Evolutionary conservation across 2,888 invertebrate species (phyloP), one percentile per base, ranked within the genome.

Genomic region (Campopleginae sp.): DNA sequence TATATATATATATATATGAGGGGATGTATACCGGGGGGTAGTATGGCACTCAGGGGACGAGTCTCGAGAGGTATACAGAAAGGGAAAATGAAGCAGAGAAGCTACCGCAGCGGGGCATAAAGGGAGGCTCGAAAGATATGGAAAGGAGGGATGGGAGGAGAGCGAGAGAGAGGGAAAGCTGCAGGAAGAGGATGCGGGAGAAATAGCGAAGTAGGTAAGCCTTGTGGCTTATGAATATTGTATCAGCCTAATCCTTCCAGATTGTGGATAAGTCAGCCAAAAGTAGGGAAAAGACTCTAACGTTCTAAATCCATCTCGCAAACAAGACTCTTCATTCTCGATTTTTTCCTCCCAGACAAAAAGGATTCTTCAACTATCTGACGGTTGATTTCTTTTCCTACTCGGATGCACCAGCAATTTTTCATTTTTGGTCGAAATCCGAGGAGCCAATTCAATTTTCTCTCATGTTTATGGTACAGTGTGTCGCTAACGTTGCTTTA

Each of bases 241-340:
- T 92, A 92, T 91, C 92, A 92, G 90, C 86, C 91, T 92, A 91
- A 92, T 92, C 92, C 91, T 90, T 88, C 89, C 90, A 90, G 91
- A 92, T 91, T 91, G 91, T 91, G 91, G 91, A 91, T 91, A 92
- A 91, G 91, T 91, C 90, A 90, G 91, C 48, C 48, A 23, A 66
- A 87, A 80, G 76, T 85, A 84, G 76, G 86, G 80, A 85, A 71
- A 86, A 83, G 86, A 82, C 68, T 71, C 70, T 42, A 54, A 19
- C 70, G 31, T 85, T 74, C 80, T 85, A 65, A 51, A 74, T 54
- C 54, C 76, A 48, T 65, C 70, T 70, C 19, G 51, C 61, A 61
- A 61, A 68, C 58, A 31, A 61, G 27, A 42, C 68, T 58, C 12
- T 75, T 23, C 48, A 38, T 44, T 27, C 27, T 44, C 48, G 23